Conservation (phyloP, 2,113 vertebrate genomes). For the Eurystomus gularis region DNA sequence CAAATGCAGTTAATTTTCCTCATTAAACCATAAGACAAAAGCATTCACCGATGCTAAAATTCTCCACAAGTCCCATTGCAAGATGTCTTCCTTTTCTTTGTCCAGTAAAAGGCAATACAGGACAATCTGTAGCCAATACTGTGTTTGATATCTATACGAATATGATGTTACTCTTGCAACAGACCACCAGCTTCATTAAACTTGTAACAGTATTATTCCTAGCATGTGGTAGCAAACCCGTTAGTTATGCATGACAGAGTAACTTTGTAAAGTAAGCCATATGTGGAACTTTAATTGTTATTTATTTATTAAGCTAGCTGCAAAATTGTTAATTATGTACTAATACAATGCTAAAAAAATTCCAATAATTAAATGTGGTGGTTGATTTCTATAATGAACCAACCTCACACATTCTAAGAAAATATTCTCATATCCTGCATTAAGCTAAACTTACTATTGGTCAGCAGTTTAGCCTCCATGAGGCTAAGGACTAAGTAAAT, state of each 20-base stretch:
- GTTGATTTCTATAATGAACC: not conserved
- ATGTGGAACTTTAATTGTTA: slow-evolving; percentile 47
- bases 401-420: not conserved
- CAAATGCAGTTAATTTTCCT: not conserved
- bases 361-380: not conserved
- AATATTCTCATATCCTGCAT: not conserved
- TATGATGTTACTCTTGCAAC: not conserved
- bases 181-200: not conserved
- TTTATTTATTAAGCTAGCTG: slow-evolving; percentile 30
- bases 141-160: not conserved
- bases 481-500: not conserved
- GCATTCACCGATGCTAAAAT: not conserved
- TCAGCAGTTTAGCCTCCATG: not conserved
- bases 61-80: not conserved
- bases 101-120: not conserved
- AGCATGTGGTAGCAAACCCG: not conserved
- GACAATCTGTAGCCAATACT: not conserved
- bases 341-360: not conserved
- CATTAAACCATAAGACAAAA: not conserved
- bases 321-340: slow-evolving; percentile 2
- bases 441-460: not conserved
- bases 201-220: not conserved
- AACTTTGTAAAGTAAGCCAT: slow-evolving; percentile 31
- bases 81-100: not conserved
- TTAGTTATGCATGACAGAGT: not conserved